These are phyloP conservation scores for Equus quagga DNA, from an alignment of 2,113 vertebrate genomes.

Conservation along the genomic window DNA sequence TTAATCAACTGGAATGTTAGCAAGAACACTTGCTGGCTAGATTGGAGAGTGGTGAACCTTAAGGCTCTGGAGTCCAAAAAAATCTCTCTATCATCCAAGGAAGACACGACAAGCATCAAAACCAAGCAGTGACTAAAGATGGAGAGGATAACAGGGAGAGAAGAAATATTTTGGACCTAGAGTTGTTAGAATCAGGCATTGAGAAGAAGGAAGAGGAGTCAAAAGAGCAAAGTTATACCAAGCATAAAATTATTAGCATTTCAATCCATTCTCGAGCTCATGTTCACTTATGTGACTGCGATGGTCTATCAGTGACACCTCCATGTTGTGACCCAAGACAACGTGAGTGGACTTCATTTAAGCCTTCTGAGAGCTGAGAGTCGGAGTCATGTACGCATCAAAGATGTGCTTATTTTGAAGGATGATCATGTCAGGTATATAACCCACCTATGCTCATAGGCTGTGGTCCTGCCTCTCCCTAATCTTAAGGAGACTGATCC, in stretches of 20 bases:
- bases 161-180: not conserved
- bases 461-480: not conserved
- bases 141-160: not conserved
- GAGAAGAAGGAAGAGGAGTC: not conserved
- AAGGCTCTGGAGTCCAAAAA: not conserved
- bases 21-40: not conserved
- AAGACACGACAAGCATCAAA: not conserved
- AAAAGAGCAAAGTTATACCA: not conserved
- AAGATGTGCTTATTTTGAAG: not conserved
- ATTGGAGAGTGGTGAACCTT: not conserved
- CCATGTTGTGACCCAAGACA: not conserved
- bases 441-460: not conserved
- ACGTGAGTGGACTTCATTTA: not conserved
- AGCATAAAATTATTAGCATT: not conserved
- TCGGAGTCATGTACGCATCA: not conserved
- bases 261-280: not conserved
- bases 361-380: not conserved
- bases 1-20: not conserved
- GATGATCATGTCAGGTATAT: not conserved
- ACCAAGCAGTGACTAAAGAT: not conserved
- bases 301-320: not conserved
- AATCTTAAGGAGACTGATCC: not conserved
- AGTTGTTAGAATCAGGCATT: not conserved
- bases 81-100: not conserved
- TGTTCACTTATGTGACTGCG: not conserved